Percentiles rank a stretch among this genome's conserved stretches.
These are phyloP conservation scores for Celastrina argiolus DNA, from an alignment of 2,888 invertebrate genomes.

Conservation along the genomic window DNA sequence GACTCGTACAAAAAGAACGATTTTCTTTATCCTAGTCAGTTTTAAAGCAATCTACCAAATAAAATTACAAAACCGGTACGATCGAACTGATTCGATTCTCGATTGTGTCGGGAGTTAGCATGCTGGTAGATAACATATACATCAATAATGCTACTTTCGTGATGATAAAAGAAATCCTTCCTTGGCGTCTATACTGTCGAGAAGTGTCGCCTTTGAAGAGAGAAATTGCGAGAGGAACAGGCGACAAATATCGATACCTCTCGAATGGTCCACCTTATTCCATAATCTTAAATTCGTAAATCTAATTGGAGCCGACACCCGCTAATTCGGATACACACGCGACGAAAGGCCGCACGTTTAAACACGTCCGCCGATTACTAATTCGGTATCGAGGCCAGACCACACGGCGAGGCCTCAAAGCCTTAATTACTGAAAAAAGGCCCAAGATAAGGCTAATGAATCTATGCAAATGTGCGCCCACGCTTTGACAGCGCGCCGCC, in stretches of 20 bases:
- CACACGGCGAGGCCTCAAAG: slow-evolving; percentile 37
- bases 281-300: neutral
- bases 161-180: too few species aligned
- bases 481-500: slow-evolving; percentile 34
- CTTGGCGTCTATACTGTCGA: too few species aligned
- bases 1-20: too few species aligned
- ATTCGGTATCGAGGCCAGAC: slow-evolving; percentile 36
- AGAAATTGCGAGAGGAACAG: neutral
- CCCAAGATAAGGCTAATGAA: slow-evolving; percentile 38
- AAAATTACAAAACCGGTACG: too few species aligned
- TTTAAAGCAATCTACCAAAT: too few species aligned
- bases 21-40: too few species aligned
- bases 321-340: neutral
- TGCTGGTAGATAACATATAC: too few species aligned
- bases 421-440: slow-evolving; percentile 42
- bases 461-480: slow-evolving; percentile 45
- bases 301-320: neutral
- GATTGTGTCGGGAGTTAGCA: too few species aligned
- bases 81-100: too few species aligned
- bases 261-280: neutral
- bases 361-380: slow-evolving; percentile 26
- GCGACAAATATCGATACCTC: neutral
- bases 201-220: neutral
- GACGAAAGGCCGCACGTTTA: neutral
- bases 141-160: too few species aligned